Evolutionary conservation across 1,140 invertebrate species (phyloP), one percentile per base, ranked within the genome.

Genomic region (Drosophila repleta): DNA sequence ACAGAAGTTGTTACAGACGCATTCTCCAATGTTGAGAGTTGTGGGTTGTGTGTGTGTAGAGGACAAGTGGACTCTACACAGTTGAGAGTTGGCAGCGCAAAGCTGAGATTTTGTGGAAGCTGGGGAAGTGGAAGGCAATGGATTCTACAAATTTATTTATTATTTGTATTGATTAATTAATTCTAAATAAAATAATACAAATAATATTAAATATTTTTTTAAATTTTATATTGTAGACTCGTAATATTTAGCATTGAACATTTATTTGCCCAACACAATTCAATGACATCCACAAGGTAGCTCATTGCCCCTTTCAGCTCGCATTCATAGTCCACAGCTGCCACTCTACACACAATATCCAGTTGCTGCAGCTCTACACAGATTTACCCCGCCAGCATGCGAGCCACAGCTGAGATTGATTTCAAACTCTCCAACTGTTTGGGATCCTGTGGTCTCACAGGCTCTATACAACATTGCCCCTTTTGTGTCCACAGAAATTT

Each of bases 21-120:
- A 52, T 3, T 45, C 35, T 66, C 18, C 63, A 67, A 45, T 17
- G 48, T 35, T 35, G 53, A 65, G 61, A 51, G 20, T 45, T 37
- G 41, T 57, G 70, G 55, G 37, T 1, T 46, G 45, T 15, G 18
- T 20, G 63, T 72, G 69, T 20, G 63, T 72, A 63, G 62, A 66
- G 17, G 56, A 10, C 35, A 55, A 15, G 49, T 53, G 46, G 18
- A 66, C 15, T 72, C 53, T 45, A 66, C 53, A 52, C 43, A 24
- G 20, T 32, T 53, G 57, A 45, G 51, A 64, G 51, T 41, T 56
- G 43, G 21, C 7, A 20, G 3, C 43, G 49, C 4, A 43, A 35
- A 51, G 63, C 24, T 17, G 53, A 29, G 64, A 61, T 73, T 67
- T 48, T 55, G 55, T 61, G 45, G 53, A 52, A 52, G 35, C 53